Evolutionary conservation across 30 jellyfish, hydroid and myxozoan species (phyloP).

Genomic region (Pelagia noctiluca): DNA sequence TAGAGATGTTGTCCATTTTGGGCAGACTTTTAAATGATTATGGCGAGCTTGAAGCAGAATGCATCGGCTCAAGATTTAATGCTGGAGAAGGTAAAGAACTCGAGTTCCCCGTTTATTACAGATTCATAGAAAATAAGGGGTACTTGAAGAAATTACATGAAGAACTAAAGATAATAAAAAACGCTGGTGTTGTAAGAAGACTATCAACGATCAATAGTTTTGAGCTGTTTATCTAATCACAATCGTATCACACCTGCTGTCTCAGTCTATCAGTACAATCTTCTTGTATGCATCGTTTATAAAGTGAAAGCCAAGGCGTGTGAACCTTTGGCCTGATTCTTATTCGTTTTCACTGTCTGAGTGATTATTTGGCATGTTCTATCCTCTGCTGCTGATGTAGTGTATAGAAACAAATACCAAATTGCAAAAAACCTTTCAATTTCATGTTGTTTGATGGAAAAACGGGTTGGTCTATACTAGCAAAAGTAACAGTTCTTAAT

Average conservation of each 20-base stretch:
- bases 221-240: conserved; percentile 31
- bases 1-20: conserved; percentile 45
- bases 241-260: conserved; percentile 18
- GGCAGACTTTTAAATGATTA: conserved; percentile 42
- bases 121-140: conserved; percentile 24
- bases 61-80: conserved; percentile 27
- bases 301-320: conserved; percentile 11
- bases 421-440: conserved; percentile 1
- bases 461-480: conserved; percentile 2
- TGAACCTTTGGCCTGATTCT: conserved; percentile 19
- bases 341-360: conserved; percentile 9
- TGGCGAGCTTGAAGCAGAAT: conserved; percentile 55
- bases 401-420: conserved; percentile 10
- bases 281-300: conserved; percentile 5
- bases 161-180: conserved; percentile 26
- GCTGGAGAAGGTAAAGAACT: conserved; percentile 34
- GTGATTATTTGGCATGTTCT: conserved; percentile 16
- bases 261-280: conserved; percentile 10
- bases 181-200: conserved; percentile 36
- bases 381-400: conserved; percentile 14
- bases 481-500: background rate
- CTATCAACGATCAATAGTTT: conserved; percentile 42
- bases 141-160: conserved; percentile 31
- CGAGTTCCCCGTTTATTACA: conserved; percentile 27
- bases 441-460: background rate